phyloP scores from a whole-genome alignment of 2,888 invertebrate genomes.

The Xanthostigma xanthostigma region DNA sequence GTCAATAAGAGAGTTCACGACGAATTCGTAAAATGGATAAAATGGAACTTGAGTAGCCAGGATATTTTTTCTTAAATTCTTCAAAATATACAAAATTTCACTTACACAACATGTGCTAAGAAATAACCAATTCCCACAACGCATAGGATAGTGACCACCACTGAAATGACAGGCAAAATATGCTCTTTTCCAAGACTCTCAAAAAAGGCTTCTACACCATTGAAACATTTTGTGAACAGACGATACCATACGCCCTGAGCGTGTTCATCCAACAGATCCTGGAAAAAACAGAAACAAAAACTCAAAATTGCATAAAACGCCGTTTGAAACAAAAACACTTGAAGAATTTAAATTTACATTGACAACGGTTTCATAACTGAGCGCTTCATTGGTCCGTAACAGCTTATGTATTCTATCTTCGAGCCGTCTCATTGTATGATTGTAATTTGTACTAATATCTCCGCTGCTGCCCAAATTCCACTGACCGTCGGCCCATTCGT shows the following conservation, averaged over 20 bases:
- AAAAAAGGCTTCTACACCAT: conserved; percentile 54
- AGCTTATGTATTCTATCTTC: conserved; percentile 57
- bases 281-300: conserved; percentile 13
- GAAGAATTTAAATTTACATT: conserved; percentile 34
- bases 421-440: conserved; percentile 57
- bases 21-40: background rate
- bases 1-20: too few species aligned
- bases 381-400: conserved; percentile 53
- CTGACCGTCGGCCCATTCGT: conserved; percentile 72
- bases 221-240: conserved; percentile 45
- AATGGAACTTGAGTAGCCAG: conserved; percentile 2
- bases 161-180: conserved; percentile 61
- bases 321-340: background rate
- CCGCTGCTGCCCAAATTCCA: conserved; percentile 32
- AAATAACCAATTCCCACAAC: conserved; percentile 68
- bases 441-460: conserved; percentile 30
- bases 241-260: conserved; percentile 56
- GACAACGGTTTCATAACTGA: conserved; percentile 64
- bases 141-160: conserved; percentile 61
- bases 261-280: conserved; percentile 69
- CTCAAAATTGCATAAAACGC: background rate
- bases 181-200: conserved; percentile 63
- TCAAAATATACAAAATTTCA: conserved; percentile 12
- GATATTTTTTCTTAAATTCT: background rate
- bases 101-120: conserved; percentile 68